Conservation (phyloP, 2,797 vertebrate species). For the Helostoma temminkii region DNA sequence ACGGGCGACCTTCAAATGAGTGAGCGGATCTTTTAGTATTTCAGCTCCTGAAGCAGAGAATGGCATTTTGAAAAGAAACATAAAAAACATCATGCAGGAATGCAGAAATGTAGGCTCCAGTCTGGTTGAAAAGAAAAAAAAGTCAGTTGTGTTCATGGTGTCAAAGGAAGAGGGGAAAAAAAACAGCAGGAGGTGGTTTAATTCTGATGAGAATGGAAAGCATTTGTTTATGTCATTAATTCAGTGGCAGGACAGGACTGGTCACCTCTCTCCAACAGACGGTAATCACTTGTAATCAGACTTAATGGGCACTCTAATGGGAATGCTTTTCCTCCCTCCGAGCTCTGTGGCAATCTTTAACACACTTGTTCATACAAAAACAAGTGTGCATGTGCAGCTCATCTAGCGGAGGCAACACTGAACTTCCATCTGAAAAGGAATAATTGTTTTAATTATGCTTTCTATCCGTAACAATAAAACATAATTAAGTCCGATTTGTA, state of each 20-base stretch:
- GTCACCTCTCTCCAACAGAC: conserved; percentile 49
- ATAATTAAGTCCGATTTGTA: conserved; percentile 31
- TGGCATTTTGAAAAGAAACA: conserved; percentile 13
- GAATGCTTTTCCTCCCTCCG: conserved; percentile 40
- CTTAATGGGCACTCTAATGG: conserved; percentile 58
- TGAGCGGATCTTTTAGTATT: conserved; percentile 3
- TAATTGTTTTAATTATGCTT: conserved; percentile 33
- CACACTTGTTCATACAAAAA: conserved; percentile 28
- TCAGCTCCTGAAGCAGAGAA: conserved; percentile 5
- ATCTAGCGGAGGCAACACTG: neutral
- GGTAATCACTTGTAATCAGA: conserved; percentile 68
- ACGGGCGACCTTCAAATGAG: conserved; percentile 15
- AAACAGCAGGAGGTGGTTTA: conserved; percentile 13
- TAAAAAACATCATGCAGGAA: conserved; percentile 32
- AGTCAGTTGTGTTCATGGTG: conserved; percentile 22
- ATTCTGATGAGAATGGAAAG: conserved; percentile 44
- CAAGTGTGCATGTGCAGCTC: neutral
- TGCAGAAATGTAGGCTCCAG: neutral
- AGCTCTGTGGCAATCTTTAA: conserved; percentile 22
- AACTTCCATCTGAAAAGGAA: conserved; percentile 27
- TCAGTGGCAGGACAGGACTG: conserved; percentile 44
- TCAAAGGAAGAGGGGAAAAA: neutral
- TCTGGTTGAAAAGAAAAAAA: conserved; percentile 8
- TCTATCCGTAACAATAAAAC: conserved; percentile 25
- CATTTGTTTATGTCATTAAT: conserved; percentile 60